Base-by-base conservation (phyloP, 2,888 invertebrate genomes). In the Cecidostiba fungosa region DNA sequence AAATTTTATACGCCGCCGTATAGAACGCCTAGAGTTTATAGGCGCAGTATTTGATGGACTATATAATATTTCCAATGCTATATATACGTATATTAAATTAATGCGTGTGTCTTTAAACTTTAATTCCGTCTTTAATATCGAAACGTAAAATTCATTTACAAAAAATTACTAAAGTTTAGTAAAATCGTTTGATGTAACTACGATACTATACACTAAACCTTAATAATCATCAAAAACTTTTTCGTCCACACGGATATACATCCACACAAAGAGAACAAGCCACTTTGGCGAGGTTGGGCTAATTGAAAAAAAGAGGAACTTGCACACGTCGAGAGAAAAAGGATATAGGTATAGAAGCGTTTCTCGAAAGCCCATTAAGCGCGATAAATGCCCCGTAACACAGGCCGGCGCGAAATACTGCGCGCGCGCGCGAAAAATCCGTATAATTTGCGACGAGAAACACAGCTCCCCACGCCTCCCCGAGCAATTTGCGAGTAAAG, bases 291-390 rank as follows among this genome's bases (percentile, higher is more conserved):
- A 59, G 54, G 8, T n/a, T n/a, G 36, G 1, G 19, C 36, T 59
- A 76, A 50, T 76, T 76, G 54, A 76, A 76, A 76, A 19, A 54
- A 76, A 32, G 32, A 54, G 54, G 16, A 43, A 59, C 54, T 59
- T 1, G 54, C 54, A n/a, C n/a, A 5, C 19, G n/a, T n/a, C 50
- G 14, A 16, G 50, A 32, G 43, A 43, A 39, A 39, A 8, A 39
- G 39, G 6, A 8, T 39, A n/a, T 8, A 8, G 39, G 43, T n/a
- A 8, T 47, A 73, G 16, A 73, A 54, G 59, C 32, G 12, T 5
- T 78, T 26, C 47, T 69, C 78, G 47, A 69, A 78, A 78, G 47
- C 69, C 76, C 78, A 78, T 78, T 78, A 69, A 78, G n/a, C 69
- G 26, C 78, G 47, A 78, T 78, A 78, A 78, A 78, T 69, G 78